These are phyloP conservation scores for Gari tellinella DNA, from an alignment of 2,888 invertebrate species.

Conservation along the genomic window DNA sequence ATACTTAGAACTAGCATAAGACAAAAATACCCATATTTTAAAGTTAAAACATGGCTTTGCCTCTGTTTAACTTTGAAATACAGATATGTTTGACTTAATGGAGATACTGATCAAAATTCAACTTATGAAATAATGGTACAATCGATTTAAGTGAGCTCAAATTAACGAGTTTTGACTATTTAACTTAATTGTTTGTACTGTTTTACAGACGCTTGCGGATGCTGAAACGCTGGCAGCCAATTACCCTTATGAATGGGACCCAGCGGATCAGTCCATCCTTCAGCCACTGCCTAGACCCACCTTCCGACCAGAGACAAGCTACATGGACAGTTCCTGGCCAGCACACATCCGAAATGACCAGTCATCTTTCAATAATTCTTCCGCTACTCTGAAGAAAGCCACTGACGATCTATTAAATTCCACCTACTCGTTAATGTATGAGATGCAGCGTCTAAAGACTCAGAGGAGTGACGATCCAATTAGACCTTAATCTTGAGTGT, in stretches of 20 bases:
- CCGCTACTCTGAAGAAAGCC: conserved; percentile 53
- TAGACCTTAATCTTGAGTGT: conserved; percentile 23
- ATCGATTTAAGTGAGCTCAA: too few species aligned
- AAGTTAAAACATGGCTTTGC: too few species aligned
- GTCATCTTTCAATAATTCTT: conserved; percentile 14
- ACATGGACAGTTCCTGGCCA: conserved; percentile 64
- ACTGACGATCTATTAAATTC: conserved; percentile 74
- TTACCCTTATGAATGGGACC: conserved; percentile 65
- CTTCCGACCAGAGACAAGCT: conserved; percentile 61
- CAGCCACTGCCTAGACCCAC: conserved; percentile 51
- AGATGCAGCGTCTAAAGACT: conserved; percentile 74
- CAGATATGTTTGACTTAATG: too few species aligned
- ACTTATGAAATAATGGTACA: too few species aligned
- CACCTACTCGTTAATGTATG: conserved; percentile 77
- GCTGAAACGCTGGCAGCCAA: conserved; percentile 76
- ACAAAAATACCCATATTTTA: too few species aligned
- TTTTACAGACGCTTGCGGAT: conserved; percentile 75
- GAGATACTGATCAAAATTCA: too few species aligned
- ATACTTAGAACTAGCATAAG: too few species aligned
- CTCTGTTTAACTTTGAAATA: too few species aligned
- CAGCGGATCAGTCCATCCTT: conserved; percentile 50
- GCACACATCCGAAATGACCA: conserved; percentile 9
- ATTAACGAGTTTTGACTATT: too few species aligned
- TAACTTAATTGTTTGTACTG: too few species aligned
- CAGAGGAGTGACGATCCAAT: conserved; percentile 62